Percentiles rank a stretch among this genome's conserved stretches.
Conservation (phyloP, 2,888 invertebrate species). For the Sarcophaga subvicina region DNA sequence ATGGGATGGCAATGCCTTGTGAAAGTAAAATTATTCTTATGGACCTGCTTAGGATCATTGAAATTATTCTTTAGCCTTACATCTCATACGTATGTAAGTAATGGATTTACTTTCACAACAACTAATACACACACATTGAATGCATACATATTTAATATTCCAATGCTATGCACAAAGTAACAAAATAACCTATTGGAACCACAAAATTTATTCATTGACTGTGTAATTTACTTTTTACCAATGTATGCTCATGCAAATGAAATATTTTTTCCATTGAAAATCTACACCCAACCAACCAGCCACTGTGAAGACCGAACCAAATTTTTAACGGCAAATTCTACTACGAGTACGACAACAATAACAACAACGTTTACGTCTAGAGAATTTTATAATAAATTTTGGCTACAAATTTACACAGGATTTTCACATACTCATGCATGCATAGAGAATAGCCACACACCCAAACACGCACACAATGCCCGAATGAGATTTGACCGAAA, state of each 20-base stretch:
- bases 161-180: background rate
- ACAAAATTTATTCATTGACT: background rate
- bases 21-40: no score
- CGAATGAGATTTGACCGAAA: background rate
- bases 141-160: no score
- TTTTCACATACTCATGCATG: no score
- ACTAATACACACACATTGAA: no score
- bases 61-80: no score
- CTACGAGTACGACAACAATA: background rate
- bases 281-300: background rate
- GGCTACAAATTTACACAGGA: no score
- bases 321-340: background rate
- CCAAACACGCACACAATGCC: background rate
- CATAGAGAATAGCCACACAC: no score
- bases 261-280: background rate
- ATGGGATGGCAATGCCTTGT: no score
- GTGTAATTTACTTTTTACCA: background rate
- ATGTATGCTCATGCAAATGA: background rate
- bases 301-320: background rate
- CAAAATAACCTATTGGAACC: constrained; percentile 5
- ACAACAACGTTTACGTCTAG: background rate
- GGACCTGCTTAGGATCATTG: no score
- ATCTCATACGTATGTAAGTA: no score
- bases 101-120: no score
- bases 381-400: no score